A percentile compares a stretch with the other conserved stretches of the same genome.
Conservation (phyloP, 2,888 invertebrate genomes). For the Venustoraphidia nigricollis region DNA sequence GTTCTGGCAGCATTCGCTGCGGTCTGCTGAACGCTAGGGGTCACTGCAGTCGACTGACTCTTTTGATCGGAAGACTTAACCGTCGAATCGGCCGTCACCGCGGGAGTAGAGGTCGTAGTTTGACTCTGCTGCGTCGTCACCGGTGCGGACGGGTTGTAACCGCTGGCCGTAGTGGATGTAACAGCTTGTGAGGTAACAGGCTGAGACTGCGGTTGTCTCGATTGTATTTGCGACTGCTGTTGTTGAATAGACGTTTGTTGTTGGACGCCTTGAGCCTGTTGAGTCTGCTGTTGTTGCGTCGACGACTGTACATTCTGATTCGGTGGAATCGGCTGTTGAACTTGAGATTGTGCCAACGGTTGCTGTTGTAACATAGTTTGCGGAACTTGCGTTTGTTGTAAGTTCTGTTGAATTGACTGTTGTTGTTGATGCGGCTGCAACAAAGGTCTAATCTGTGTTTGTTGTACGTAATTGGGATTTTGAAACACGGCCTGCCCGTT, state of each 20-base stretch:
- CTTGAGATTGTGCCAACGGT: constrained; percentile 4
- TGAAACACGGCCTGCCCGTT: no score
- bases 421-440: constrained; percentile 7
- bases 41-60: no score
- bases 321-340: constrained; percentile 3
- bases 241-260: constrained; percentile 8
- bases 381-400: constrained; percentile 11
- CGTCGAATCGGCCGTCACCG: no score
- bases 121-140: not conserved
- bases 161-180: not conserved
- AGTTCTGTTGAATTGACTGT: constrained; percentile 13
- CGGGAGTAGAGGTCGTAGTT: not conserved
- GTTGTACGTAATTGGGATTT: no score
- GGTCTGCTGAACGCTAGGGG: no score
- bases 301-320: constrained; percentile 2
- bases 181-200: not conserved
- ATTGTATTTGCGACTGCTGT: constrained; percentile 7
- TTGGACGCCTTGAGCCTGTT: constrained; percentile 8
- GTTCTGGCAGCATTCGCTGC: no score
- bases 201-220: constrained; percentile 8
- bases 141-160: not conserved
- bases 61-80: no score
- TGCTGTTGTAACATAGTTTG: constrained; percentile 11
- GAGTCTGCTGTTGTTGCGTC: constrained; percentile 7
- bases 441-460: no score